phyloP scores from a whole-genome alignment of 2,888 invertebrate genomes.

The Neria commutata region DNA sequence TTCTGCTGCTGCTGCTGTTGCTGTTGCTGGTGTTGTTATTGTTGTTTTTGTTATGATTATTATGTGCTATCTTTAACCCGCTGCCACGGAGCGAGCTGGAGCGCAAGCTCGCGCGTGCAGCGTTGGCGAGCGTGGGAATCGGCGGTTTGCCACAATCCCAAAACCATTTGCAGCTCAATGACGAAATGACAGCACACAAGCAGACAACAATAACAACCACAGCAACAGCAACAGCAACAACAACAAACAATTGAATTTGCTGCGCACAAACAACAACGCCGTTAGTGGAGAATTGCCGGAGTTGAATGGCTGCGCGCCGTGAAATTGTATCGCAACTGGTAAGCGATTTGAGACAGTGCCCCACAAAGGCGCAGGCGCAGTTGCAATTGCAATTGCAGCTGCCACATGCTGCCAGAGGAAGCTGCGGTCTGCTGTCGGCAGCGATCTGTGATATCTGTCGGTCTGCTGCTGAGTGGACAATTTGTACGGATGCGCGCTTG shows the following conservation, averaged over 20 bases:
- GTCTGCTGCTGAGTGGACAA: too few relatives aligned
- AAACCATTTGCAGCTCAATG: constrained; percentile 42
- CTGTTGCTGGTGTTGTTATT: not conserved
- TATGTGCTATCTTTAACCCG: constrained; percentile 11
- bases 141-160: constrained; percentile 49
- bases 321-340: too few relatives aligned
- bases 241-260: not conserved
- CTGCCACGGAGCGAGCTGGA: too few relatives aligned
- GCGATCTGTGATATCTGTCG: too few relatives aligned
- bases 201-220: not conserved
- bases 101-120: constrained; percentile 40
- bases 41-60: too few relatives aligned
- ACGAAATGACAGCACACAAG: not conserved
- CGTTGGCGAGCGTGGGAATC: constrained; percentile 47
- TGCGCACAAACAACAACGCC: too few relatives aligned
- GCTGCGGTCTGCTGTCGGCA: too few relatives aligned
- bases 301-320: not conserved
- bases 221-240: not conserved
- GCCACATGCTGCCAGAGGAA: too few relatives aligned
- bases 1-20: not conserved
- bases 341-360: not conserved
- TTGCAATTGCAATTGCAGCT: not conserved
- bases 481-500: too few relatives aligned
- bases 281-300: too few relatives aligned
- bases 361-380: not conserved